Evolutionary conservation across 2,113 vertebrate genomes (phyloP).

Genomic region (Apodemus sylvaticus): DNA sequence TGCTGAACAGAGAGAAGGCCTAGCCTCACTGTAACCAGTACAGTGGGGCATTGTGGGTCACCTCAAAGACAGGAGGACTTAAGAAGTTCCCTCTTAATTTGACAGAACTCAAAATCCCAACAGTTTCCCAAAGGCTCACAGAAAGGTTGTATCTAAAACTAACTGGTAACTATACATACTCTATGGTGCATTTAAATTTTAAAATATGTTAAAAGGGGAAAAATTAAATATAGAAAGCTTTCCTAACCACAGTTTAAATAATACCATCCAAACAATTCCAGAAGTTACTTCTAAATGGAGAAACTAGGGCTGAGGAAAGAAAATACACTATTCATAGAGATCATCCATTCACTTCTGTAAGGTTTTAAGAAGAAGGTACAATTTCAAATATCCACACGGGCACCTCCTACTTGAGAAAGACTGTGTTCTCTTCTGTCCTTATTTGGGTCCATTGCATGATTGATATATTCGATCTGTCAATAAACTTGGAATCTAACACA

Average conservation of each 20-base stretch:
- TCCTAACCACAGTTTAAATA: not conserved
- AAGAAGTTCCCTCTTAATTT: not conserved
- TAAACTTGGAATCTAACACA: not conserved
- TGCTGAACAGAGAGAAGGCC: not conserved
- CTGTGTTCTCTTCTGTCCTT: not conserved
- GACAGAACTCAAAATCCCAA: not conserved
- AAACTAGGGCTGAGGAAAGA: not conserved
- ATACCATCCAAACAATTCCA: constrained; percentile 38
- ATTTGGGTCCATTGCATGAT: not conserved
- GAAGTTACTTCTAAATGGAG: constrained; percentile 31
- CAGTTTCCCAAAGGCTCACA: constrained; percentile 14
- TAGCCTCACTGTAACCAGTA: not conserved
- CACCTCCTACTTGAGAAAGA: not conserved
- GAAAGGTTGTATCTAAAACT: not conserved
- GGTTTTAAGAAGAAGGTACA: constrained; percentile 26
- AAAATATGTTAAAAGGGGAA: not conserved
- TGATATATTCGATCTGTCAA: not conserved
- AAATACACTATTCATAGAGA: not conserved
- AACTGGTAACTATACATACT: not conserved
- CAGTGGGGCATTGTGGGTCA: not conserved
- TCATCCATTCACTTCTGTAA: not conserved
- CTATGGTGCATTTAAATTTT: not conserved
- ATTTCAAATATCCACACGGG: not conserved
- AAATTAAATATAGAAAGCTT: not conserved
- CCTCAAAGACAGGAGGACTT: not conserved